A percentile compares a stretch with the other conserved stretches of the same genome.
These are phyloP conservation scores for Prunella himalayana DNA, from an alignment of 2,113 vertebrate species.

Conservation along the genomic window DNA sequence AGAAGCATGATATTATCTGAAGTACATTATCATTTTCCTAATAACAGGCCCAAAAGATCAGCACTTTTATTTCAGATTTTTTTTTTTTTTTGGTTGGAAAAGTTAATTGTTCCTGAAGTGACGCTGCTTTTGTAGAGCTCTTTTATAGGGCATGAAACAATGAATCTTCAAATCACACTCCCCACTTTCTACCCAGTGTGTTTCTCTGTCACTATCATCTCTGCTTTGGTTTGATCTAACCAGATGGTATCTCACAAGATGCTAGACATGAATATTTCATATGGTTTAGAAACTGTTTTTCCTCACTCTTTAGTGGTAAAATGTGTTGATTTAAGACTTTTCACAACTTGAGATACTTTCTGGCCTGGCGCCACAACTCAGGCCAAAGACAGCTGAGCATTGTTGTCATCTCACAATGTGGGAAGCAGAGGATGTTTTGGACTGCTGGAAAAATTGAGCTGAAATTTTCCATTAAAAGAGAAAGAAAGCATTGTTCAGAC, in stretches of 20 bases:
- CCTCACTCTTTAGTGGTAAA: slow-evolving; percentile 2
- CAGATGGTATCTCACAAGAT: slow-evolving; percentile 55
- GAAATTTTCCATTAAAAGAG: slow-evolving; percentile 13
- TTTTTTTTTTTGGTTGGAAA: neutral
- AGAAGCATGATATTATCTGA: neutral
- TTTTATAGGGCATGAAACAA: neutral
- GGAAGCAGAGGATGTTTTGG: neutral
- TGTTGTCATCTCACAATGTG: slow-evolving; percentile 28
- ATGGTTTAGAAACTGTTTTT: slow-evolving; percentile 20
- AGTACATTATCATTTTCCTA: neutral
- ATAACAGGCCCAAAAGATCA: neutral
- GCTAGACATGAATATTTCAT: slow-evolving; percentile 61
- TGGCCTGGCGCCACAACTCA: neutral
- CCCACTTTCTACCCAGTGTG: neutral
- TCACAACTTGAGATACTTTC: slow-evolving; percentile 8
- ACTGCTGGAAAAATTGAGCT: neutral
- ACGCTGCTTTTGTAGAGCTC: neutral
- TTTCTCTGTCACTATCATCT: neutral
- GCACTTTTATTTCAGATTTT: neutral
- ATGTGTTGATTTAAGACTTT: slow-evolving; percentile 49
- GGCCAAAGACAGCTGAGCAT: slow-evolving; percentile 39
- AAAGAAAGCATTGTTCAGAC: neutral
- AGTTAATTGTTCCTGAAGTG: neutral
- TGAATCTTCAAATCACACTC: neutral
- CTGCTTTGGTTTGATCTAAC: slow-evolving; percentile 26